phyloP scores from a whole-genome alignment of 2,797 vertebrate species.

The Ara ararauna region DNA sequence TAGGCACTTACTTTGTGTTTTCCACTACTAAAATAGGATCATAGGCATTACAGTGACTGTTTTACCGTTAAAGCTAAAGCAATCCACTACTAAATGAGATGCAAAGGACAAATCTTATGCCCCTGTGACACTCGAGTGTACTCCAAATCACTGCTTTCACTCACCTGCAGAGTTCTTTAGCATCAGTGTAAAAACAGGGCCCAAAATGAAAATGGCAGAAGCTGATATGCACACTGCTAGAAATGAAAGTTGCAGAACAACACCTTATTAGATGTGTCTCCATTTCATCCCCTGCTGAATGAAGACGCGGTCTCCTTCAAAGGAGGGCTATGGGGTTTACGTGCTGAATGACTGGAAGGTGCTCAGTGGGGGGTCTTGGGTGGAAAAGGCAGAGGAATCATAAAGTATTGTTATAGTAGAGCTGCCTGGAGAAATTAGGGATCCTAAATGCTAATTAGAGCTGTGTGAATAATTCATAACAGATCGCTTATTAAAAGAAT shows the following conservation, averaged over 20 bases:
- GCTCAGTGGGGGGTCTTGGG: not conserved
- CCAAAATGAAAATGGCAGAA: not conserved
- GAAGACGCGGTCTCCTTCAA: not conserved
- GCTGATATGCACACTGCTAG: not conserved
- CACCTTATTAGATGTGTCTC: not conserved
- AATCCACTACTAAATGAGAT: not conserved
- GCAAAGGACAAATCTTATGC: not conserved
- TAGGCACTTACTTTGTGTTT: not conserved
- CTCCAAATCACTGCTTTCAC: not conserved
- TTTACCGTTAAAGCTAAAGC: not conserved
- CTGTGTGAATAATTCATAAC: constrained; percentile 57
- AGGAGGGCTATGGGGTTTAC: not conserved
- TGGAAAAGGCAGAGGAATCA: not conserved
- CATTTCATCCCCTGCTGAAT: not conserved
- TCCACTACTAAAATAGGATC: not conserved
- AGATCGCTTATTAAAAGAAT: constrained; percentile 20
- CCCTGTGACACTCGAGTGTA: not conserved
- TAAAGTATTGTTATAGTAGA: not conserved
- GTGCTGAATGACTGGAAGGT: not conserved
- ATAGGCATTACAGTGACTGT: not conserved
- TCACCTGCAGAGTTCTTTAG: constrained; percentile 11
- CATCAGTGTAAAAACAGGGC: not conserved
- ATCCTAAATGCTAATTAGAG: constrained; percentile 57
- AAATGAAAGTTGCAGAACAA: not conserved
- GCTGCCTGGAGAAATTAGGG: constrained; percentile 34